Evolutionary conservation across 2,888 invertebrate genomes (phyloP).

Genomic region (Diaprepes abbreviatus): DNA sequence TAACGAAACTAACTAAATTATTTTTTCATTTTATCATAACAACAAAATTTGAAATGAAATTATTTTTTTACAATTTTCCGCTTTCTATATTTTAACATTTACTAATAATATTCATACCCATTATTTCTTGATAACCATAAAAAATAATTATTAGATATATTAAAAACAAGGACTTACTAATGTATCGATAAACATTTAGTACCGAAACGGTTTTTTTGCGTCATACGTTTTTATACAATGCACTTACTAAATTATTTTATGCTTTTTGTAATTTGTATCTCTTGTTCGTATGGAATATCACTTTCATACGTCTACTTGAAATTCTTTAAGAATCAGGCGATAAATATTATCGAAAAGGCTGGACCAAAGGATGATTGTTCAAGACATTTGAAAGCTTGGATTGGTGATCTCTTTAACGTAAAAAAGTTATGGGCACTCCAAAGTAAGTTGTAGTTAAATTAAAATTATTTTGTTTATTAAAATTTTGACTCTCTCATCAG

Average conservation of each 20-base stretch:
- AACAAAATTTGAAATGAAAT: too few species aligned
- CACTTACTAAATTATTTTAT: neutral
- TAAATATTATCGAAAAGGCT: constrained; percentile 49
- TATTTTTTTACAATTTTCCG: too few species aligned
- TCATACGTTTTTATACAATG: neutral
- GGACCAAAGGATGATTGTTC: constrained; percentile 52
- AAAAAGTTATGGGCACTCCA: constrained; percentile 53
- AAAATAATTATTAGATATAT: neutral
- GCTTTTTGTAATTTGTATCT: constrained; percentile 1
- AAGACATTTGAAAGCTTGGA: constrained; percentile 49
- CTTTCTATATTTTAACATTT: too few species aligned
- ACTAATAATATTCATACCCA: neutral
- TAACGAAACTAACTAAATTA: too few species aligned
- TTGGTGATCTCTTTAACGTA: constrained; percentile 46
- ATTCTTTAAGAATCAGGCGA: constrained; percentile 40
- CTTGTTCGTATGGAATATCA: neutral
- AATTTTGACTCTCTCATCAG: too few species aligned
- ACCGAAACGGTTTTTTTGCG: neutral
- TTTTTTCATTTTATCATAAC: too few species aligned
- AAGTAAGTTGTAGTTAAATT: constrained; percentile 53
- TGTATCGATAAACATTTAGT: neutral
- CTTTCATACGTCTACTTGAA: constrained; percentile 16
- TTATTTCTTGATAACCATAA: neutral
- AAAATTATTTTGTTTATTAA: too few species aligned
- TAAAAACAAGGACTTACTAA: neutral